Base-by-base conservation (phyloP, 1,140 invertebrate genomes). In the Homalodisca vitripennis region DNA sequence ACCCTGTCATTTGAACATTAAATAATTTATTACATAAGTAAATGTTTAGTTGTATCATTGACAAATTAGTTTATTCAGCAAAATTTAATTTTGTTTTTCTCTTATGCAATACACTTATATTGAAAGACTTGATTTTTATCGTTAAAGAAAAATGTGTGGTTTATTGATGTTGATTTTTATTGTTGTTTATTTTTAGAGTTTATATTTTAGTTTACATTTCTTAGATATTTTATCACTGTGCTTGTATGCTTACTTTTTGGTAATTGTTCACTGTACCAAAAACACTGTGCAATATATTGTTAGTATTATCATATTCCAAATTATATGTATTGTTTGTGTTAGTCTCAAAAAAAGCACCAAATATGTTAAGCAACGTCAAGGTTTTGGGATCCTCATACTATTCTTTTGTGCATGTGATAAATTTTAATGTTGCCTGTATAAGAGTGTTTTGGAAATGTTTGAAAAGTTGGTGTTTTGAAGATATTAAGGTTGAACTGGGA, bases 221-320 rank as follows among this genome's bases (percentile, higher is more conserved):
- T 60, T 2, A 12, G 3, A 6, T 12, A 2, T 30, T 26, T 6
- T 22, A 6, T 12, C 55, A 6, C 10, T 27, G 10, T 27, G 6
- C 29, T 2, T 60, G 55, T 60, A 51, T 51, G n/a, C 48, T 12
- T 3, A 51, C 17, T 13, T 30, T 22, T 60, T 60, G 55, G 55
- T 60, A 27, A 20, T 60, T 26, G 3, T 24, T n/a, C 48, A 10
- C 24, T 26, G 14, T 60, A 60, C 55, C 55, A 60, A 60, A 60
- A 60, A 60, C 10, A 60, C 55, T 27, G 55, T 60, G 55, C 55
- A 60, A 60, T 60, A 60, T 60, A 10, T 3, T 60, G 55, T 60
- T 60, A 26, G 55, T 60, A 13, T 14, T 27, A 3, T 22, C n/a
- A n/a, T n/a, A n/a, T n/a, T n/a, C n/a, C n/a, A n/a, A n/a, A n/a